These are phyloP conservation scores for Callithrix jacchus DNA, from an alignment of 2,113 vertebrate genomes.

Conservation along the genomic window DNA sequence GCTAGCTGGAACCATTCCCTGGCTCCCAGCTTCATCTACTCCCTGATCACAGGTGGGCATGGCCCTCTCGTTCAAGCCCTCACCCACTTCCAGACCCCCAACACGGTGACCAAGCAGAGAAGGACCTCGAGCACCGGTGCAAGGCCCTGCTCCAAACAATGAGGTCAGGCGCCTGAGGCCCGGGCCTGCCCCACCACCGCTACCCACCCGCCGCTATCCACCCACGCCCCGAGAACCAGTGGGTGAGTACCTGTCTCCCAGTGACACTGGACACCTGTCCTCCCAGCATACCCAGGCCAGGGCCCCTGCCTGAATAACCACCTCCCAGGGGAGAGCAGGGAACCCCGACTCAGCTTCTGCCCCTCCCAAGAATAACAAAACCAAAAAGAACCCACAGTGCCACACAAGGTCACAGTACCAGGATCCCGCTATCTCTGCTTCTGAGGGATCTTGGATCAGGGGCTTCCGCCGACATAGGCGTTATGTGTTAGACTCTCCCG, in stretches of 20 bases:
- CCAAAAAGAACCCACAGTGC: background rate
- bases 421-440: background rate
- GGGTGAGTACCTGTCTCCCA: background rate
- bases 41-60: background rate
- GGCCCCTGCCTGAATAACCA: background rate
- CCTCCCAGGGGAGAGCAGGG: background rate
- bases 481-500: background rate
- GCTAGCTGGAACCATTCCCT: fast-evolving
- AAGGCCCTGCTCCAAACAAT: background rate
- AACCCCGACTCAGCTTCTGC: background rate
- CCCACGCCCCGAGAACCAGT: background rate
- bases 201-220: background rate
- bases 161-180: background rate
- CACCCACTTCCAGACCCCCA: background rate
- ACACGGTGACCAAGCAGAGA: background rate
- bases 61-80: background rate
- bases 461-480: background rate
- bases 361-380: background rate
- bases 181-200: fast-evolving
- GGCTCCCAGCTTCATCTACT: background rate
- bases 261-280: background rate
- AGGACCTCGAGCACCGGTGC: fast-evolving
- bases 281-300: background rate
- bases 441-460: background rate
- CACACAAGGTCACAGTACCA: background rate